Base-by-base conservation (phyloP, 2,113 vertebrate genomes). In the Rhinoderma darwinii region DNA sequence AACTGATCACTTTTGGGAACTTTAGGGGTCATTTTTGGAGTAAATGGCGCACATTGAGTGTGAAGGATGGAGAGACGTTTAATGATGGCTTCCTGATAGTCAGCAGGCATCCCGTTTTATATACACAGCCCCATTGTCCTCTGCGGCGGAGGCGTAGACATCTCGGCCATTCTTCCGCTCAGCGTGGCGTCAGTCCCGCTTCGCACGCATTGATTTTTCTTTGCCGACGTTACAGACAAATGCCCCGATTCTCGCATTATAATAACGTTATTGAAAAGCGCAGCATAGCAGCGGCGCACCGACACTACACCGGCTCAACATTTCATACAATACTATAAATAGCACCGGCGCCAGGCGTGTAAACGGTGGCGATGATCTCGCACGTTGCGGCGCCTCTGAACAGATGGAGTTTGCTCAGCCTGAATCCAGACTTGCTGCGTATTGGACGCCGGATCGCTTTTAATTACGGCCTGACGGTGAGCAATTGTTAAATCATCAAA, bases 401-500 rank as follows among this genome's bases (percentile, higher is more conserved):
- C 85, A 86, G 77, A 86, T 86, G 85, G 77, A 35, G 54, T 56
- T 84, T 84, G 47, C 59, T 74, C 35, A 39, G 25, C 47, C 82
- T 39, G 82, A n/a, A 84, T 74, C 25, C 39, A 59, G 35, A 32
- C 82, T 74, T 4, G 73, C 74, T 75, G 84, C 54, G 56, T 37
- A n/a, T 74, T 66, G 56, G 73, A 44, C 32, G 73, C 17, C 39
- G 50, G 56, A 50, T 66, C 74, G 37, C 84, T 85, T 85, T 85
- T 85, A 85, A 85, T 85, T 77, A 78, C 74, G 73, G 2, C 41
- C 15, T 50, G 25, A 63, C 51, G 70, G 54, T 32, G 54, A 61
- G 54, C 83, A 22, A 85, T 85, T 77, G 84, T 85, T 85, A 25
- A 43, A 30, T 27, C 73, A 63, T 85, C 73, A 85, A 85, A 85